Base-by-base conservation (phyloP, 2,113 vertebrate species). In the Cebus imitator region DNA sequence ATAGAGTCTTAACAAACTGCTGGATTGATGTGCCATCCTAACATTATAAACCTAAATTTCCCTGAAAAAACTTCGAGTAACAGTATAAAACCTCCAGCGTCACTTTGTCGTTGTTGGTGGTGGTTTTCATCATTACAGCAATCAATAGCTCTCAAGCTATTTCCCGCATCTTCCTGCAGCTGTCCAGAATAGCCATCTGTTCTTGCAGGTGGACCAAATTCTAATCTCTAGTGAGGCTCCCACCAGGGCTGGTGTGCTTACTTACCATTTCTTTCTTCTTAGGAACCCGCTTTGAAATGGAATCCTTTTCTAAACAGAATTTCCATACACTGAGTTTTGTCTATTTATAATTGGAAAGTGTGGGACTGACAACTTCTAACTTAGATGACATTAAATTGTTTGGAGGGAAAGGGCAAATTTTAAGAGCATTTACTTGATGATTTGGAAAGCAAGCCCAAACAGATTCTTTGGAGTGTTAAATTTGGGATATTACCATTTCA, bases 251-350 rank as follows among this genome's bases (percentile, higher is more conserved):
- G 57, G 20, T 83, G 55, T 72, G 18, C 55, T 89, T 52, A 70
- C 83, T 93, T 68, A 73, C 32, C 70, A 10, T 50, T 45, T 85
- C 73, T 97, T 70, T 83, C 89, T 87, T 73, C 91, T 87, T 73
- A 87, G 91, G 64, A 73, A 23, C 45, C 79, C 35, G 40, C 89
- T 97, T 95, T 97, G 97, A 95, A 95, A 93, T 93, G 97, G 35
- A 85, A 94, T 94, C 73, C 88, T 93, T 80, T 95, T 82, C 79
- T 64, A 92, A 79, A 48, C 8, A 93, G 83, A 95, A 48, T 70
- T 45, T 87, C 68, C 89, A 52, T 61, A 72, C 91, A 68, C 70
- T 79, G 86, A 72, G 75, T 87, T 90, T 55, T 76, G 55, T 94
- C 95, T 95, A 90, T 95, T 94, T 96, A 79, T 97, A 96, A 80